Percentiles rank a stretch among this genome's conserved stretches.
Evolutionary conservation across 2,797 vertebrate species (phyloP).

Genomic region (Chaetophractus vellerosus): DNA sequence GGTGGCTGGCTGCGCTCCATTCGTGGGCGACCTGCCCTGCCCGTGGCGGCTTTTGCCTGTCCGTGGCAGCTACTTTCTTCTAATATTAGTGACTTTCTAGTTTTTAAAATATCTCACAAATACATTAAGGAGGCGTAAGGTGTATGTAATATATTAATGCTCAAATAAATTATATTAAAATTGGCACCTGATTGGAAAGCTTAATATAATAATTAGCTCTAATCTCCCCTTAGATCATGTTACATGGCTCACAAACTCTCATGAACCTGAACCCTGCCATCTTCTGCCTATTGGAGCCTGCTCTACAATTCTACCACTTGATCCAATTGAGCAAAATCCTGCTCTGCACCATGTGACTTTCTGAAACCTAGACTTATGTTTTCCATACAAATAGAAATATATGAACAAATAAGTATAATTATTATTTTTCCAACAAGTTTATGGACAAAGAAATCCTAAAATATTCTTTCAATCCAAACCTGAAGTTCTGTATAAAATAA

Average conservation of each 20-base stretch:
- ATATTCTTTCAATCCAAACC: neutral
- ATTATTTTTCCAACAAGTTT: neutral
- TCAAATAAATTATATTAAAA: neutral
- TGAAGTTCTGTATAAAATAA: neutral
- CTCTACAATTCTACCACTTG: neutral
- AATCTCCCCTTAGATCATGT: neutral
- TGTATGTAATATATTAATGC: neutral
- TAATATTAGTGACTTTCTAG: neutral
- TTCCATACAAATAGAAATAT: neutral
- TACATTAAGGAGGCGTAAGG: neutral
- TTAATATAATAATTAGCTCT: neutral
- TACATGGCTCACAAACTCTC: neutral
- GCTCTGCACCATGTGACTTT: neutral
- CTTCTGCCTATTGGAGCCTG: neutral
- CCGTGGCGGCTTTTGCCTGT: too few species aligned
- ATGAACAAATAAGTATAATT: neutral
- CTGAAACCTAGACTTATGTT: neutral
- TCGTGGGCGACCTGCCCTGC: too few species aligned
- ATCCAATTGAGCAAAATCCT: accelerated
- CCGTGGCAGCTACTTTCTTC: too few species aligned
- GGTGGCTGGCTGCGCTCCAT: too few species aligned
- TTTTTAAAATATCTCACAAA: neutral
- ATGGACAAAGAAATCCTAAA: neutral
- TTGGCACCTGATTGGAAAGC: neutral
- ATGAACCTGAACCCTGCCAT: neutral